phyloP scores from a whole-genome alignment of 2,113 vertebrate genomes.

The Vulpes lagopus region DNA sequence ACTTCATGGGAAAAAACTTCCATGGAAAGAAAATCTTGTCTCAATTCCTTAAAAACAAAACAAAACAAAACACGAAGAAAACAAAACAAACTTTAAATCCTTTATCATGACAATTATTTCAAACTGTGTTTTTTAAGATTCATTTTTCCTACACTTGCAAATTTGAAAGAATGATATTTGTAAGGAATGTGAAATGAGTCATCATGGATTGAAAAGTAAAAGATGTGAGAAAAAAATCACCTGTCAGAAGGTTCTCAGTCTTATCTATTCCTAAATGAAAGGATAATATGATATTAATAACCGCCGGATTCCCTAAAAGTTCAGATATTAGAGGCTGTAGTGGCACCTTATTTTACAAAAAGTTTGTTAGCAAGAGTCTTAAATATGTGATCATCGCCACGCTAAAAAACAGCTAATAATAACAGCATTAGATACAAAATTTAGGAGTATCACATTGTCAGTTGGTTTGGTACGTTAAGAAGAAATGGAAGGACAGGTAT shows the following conservation, averaged over 20 bases:
- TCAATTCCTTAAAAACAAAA: not conserved
- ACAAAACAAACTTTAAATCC: not conserved
- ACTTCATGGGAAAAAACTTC: not conserved
- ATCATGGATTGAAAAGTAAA: not conserved
- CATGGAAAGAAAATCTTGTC: not conserved
- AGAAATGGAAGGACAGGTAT: not conserved
- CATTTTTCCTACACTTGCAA: not conserved
- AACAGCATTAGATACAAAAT: not conserved
- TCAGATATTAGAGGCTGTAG: not conserved
- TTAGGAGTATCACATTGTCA: not conserved
- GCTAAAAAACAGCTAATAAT: not conserved
- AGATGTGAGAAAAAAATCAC: not conserved
- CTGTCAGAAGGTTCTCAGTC: not conserved
- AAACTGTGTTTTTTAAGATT: not conserved
- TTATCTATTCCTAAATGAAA: not conserved
- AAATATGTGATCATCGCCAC: not conserved
- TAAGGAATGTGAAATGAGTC: not conserved
- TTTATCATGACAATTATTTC: constrained; percentile 30
- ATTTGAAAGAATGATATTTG: constrained; percentile 15
- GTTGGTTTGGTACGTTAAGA: not conserved
- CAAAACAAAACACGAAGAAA: not conserved
- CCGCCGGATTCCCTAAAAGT: not conserved
- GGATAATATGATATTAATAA: not conserved
- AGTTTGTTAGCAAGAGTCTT: not conserved
- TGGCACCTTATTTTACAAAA: not conserved